phyloP scores from a whole-genome alignment of 1,140 invertebrate species.

The Steinernema khuongi region DNA sequence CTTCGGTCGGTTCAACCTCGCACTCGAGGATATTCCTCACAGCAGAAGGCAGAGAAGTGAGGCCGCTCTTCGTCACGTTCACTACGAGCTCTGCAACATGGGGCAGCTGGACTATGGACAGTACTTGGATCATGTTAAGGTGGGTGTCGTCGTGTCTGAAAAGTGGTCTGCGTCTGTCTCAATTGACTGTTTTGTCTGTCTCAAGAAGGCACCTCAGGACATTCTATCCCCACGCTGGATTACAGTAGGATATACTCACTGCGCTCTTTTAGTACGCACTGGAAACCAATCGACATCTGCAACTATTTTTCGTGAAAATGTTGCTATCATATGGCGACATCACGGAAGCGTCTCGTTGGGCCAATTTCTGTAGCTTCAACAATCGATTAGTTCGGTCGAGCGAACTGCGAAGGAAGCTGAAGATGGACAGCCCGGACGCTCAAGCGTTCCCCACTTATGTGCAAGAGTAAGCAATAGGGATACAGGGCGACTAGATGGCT shows the following conservation, averaged over 20 bases:
- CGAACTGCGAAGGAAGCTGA: background rate
- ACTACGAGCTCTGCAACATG: background rate
- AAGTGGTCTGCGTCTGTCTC: too few species aligned
- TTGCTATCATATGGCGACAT: background rate
- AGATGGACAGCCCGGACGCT: background rate
- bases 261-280: background rate
- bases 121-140: background rate
- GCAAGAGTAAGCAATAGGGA: background rate
- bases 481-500: too few species aligned
- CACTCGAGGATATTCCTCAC: background rate
- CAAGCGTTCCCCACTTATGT: background rate
- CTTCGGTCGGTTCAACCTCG: background rate
- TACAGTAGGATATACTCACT: too few species aligned
- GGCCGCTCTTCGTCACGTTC: background rate
- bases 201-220: too few species aligned
- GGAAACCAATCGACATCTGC: background rate
- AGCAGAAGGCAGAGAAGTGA: background rate
- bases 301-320: background rate
- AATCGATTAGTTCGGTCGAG: background rate
- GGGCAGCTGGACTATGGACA: background rate
- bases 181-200: too few species aligned
- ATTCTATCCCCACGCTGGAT: too few species aligned
- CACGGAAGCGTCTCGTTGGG: background rate
- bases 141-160: background rate
- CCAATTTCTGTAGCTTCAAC: background rate